Evolutionary conservation across 2,888 invertebrate species (phyloP), one percentile per base, ranked within the genome.

Genomic region (Pammene fasciana): DNA sequence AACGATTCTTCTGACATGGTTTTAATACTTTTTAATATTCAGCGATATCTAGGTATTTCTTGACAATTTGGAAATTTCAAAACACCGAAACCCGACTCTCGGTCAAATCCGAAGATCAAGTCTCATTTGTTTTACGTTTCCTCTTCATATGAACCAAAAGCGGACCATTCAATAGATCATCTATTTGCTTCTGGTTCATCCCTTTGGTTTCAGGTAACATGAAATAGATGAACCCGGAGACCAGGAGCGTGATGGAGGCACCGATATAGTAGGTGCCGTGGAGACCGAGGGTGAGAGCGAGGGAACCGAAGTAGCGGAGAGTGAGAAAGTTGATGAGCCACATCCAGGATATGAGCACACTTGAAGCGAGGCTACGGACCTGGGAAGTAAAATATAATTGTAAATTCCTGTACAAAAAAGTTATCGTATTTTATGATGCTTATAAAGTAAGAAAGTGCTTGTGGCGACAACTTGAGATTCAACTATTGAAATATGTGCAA

Each of bases 261-360:
- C 89, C 86, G 16, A 91, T 86, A 75, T 92, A 92, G 79, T 90
- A 92, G 0, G 85, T 86, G 41, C 86, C 81, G 77, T 92, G 90
- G 14, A 92, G 86, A 0, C 92, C 92, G 64, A 92, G 77, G 0
- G 82, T 73, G 48, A 86, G 72, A 9, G 90, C 89, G 1, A 90
- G 76, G 13, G 84, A 79, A 8, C 89, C 89, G 77, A 87, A 92
- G 81, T 92, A 92, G 7, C 92, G 87, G 1, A 92, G 88, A 2
- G 90, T 76, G 13, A 92, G 78, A 75, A 92, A 92, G 73, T 82
- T 90, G 77, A 86, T 89, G 0, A 91, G 81, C 92, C 92, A 92
- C 83, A 86, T 90, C 89, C 90, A 92, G 38, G 90, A 87, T 75
- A 92, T 88, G 14, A 92, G 82, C 26, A 92, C 79, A 59, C 92